phyloP scores from a whole-genome alignment of 2,113 vertebrate species.

The Heterocephalus glaber region DNA sequence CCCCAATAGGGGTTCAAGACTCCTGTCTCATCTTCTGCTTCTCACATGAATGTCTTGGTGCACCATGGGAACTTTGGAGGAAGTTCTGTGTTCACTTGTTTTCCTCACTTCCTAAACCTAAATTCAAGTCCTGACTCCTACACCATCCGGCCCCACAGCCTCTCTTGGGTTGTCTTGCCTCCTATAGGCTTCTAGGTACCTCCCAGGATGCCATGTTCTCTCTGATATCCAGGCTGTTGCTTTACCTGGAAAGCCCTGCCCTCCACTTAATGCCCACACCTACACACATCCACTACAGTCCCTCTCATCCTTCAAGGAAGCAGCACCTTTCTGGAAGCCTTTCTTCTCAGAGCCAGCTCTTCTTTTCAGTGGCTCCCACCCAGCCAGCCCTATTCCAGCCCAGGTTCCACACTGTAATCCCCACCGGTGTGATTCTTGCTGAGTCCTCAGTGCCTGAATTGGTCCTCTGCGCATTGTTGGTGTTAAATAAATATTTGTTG shows the following conservation, averaged over 20 bases:
- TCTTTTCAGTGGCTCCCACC: neutral
- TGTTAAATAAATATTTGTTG: neutral
- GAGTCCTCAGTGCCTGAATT: neutral
- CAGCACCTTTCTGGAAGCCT: neutral
- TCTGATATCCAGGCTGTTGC: neutral
- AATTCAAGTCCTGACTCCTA: neutral
- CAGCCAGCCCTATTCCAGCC: neutral
- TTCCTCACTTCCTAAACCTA: neutral
- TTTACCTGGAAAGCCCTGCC: neutral
- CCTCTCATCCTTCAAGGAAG: neutral
- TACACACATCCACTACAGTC: neutral
- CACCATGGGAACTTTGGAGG: neutral
- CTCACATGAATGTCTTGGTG: neutral
- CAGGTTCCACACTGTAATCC: too few species aligned
- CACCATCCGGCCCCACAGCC: neutral
- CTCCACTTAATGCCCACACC: rapidly evolving
- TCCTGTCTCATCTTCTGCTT: neutral
- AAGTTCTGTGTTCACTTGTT: too few species aligned
- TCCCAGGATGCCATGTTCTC: neutral
- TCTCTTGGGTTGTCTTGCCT: neutral
- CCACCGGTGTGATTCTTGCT: neutral
- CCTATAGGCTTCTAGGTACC: neutral
- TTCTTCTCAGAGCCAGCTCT: neutral
- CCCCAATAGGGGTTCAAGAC: neutral
- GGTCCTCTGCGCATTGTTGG: too few species aligned